Evolutionary conservation across 2,113 vertebrate species (phyloP).

Genomic region (Centropus bengalensis): DNA sequence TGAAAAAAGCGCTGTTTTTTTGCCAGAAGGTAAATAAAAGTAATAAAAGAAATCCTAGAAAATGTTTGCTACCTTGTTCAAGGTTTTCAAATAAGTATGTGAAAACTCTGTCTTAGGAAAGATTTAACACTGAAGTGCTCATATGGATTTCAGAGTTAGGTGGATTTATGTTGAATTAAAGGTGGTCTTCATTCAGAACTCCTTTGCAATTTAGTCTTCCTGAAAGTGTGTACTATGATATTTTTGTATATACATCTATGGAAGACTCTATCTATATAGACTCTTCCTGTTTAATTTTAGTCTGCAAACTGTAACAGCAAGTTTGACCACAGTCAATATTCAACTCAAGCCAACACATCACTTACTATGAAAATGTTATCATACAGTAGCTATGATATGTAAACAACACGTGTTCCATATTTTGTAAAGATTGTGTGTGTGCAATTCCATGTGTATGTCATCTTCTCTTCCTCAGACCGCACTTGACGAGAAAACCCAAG

Average conservation of each 20-base stretch:
- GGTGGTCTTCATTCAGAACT: not conserved
- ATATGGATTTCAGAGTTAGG: not conserved
- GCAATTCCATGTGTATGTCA: not conserved
- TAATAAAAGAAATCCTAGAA: not conserved
- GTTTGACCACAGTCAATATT: not conserved
- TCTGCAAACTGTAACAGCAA: not conserved
- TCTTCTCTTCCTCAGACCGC: not conserved
- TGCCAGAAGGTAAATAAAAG: not conserved
- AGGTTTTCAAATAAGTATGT: not conserved
- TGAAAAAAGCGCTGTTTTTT: not conserved
- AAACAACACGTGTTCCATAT: not conserved
- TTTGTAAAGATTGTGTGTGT: not conserved
- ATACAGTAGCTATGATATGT: not conserved
- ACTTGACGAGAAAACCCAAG: not conserved
- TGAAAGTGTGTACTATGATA: not conserved
- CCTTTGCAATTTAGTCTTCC: not conserved
- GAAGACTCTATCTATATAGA: not conserved
- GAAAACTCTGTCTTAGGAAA: not conserved
- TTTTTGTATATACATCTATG: not conserved
- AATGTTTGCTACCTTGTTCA: fast-evolving
- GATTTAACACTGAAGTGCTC: not conserved
- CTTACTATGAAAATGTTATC: not conserved
- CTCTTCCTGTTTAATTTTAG: not conserved
- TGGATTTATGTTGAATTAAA: not conserved
- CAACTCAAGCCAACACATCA: not conserved